phyloP scores from a whole-genome alignment of 2,888 invertebrate species.

The Drosophila gaucha region DNA sequence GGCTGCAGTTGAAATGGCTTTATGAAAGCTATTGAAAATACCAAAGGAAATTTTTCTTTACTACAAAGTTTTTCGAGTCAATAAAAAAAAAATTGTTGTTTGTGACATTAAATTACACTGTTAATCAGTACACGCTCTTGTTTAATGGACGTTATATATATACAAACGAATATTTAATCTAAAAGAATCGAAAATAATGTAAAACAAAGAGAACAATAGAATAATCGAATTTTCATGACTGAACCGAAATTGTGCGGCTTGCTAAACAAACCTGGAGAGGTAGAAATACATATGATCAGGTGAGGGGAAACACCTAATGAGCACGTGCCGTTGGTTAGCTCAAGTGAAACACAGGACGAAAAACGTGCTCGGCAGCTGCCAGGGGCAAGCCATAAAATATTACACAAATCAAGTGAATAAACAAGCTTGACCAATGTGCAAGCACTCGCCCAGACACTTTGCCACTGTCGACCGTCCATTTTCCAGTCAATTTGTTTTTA shows the following conservation, averaged over 20 bases:
- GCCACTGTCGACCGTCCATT: conserved; percentile 42
- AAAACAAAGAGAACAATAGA: conserved; percentile 7
- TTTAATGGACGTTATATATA: neutral
- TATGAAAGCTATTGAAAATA: too few species aligned
- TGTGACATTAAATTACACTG: neutral
- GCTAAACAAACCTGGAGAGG: conserved; percentile 1
- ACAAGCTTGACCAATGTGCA: conserved; percentile 53
- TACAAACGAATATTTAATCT: conserved; percentile 4
- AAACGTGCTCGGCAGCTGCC: neutral
- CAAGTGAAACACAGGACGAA: neutral
- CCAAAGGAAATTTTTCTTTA: neutral
- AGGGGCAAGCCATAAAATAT: conserved; percentile 29
- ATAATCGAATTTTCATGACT: conserved; percentile 30
- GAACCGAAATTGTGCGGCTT: conserved; percentile 26
- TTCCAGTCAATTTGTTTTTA: conserved; percentile 66
- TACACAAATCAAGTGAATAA: conserved; percentile 55
- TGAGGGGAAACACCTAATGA: conserved; percentile 24
- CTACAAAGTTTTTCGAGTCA: neutral
- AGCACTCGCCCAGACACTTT: conserved; percentile 58
- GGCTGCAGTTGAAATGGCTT: too few species aligned
- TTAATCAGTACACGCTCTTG: neutral
- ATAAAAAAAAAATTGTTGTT: neutral
- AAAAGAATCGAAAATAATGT: neutral
- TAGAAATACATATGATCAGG: conserved; percentile 11
- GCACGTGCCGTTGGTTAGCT: conserved; percentile 26